Conservation (phyloP, 2,113 vertebrate genomes). For the Nesogale talazaci region DNA sequence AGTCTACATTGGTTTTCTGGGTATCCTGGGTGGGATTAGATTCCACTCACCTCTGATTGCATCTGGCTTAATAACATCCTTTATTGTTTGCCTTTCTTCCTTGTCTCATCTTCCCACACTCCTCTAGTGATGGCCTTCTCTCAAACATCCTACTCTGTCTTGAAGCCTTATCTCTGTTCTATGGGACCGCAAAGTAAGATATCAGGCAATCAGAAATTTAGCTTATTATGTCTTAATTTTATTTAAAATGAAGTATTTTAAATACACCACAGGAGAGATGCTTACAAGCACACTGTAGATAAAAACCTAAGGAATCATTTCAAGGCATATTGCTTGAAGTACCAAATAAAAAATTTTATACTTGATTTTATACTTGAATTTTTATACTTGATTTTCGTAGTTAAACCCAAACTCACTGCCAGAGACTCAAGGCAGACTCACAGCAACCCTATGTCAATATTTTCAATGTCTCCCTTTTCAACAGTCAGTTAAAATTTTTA, state of each 20-base stretch:
- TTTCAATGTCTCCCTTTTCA: slow-evolving; percentile 11
- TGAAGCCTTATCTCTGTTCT: not conserved
- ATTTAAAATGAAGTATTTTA: slow-evolving; percentile 12
- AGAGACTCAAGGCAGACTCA: no score
- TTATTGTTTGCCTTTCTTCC: not conserved
- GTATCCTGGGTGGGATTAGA: not conserved
- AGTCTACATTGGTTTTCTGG: not conserved
- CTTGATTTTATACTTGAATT: no score
- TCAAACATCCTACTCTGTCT: no score
- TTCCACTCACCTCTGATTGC: not conserved
- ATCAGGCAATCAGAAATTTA: not conserved
- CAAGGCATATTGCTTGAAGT: not conserved
- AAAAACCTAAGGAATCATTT: not conserved
- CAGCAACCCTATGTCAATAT: not conserved
- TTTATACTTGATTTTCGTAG: not conserved
- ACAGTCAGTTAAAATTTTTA: slow-evolving; percentile 39
- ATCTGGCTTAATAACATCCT: not conserved
- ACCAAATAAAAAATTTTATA: not conserved
- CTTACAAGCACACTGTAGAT: not conserved
- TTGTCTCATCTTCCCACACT: not conserved
- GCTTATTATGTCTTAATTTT: not conserved
- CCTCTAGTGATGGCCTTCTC: not conserved
- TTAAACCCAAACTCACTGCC: no score
- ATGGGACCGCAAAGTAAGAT: not conserved
- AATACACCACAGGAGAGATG: not conserved